phyloP scores from a whole-genome alignment of 1,140 invertebrate species.

The Reticulitermes speratus region DNA sequence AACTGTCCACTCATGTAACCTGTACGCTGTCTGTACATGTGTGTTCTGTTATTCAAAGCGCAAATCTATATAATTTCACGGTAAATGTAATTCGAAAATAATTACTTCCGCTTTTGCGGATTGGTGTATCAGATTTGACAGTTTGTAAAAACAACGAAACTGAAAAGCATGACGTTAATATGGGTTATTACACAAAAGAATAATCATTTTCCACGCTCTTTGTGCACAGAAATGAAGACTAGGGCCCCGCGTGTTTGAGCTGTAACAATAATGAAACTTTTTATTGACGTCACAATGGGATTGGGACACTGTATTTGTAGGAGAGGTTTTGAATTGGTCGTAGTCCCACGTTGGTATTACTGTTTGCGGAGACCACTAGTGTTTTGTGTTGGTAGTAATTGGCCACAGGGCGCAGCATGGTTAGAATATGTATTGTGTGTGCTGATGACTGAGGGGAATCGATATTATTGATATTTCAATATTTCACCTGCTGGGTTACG shows the following conservation, averaged over 20 bases:
- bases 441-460: not conserved
- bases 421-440: too few relatives aligned
- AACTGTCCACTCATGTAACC: too few relatives aligned
- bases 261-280: too few relatives aligned
- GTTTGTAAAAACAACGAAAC: not conserved
- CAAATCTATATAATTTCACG: not conserved
- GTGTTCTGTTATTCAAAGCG: not conserved
- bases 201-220: not conserved
- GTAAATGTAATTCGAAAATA: not conserved
- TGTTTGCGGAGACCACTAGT: not conserved
- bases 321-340: too few relatives aligned
- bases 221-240: not conserved
- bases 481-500: not conserved
- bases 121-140: not conserved
- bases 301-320: not conserved
- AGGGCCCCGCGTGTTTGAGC: not conserved
- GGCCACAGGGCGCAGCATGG: not conserved
- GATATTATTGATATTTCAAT: not conserved
- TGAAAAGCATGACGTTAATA: not conserved
- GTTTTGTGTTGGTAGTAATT: not conserved
- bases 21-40: too few relatives aligned
- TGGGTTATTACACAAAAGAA: not conserved
- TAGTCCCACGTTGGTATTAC: not conserved
- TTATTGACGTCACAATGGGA: not conserved
- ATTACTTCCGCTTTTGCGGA: not conserved